Base-by-base conservation (phyloP, 2,888 invertebrate species). In the Chromoteleia sp. region DNA sequence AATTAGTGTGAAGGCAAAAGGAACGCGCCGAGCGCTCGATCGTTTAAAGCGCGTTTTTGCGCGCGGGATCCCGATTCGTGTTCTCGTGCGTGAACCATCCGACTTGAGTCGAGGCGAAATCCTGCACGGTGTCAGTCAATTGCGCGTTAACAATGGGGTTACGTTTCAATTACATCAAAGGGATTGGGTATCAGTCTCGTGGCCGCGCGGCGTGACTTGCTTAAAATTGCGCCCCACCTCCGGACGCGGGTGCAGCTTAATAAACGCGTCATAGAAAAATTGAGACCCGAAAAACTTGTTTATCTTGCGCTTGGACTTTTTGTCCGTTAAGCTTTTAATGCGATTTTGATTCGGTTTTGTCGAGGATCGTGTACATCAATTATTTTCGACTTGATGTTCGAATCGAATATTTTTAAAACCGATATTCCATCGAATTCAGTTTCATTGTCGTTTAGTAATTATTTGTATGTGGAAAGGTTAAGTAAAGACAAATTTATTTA, bases 91-190 rank as follows among this genome's bases (percentile, higher is more conserved):
- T 76, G 81, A 78, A 86, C 82, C 85, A 84, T 73, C 84, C 83
- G 84, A 73, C 74, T 73, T 58, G 71, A 77, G 59, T 43, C 59
- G 68, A 30, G 50, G 58, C 84, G n/a, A 63, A 77, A 77, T 70
- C 61, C 68, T 86, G 86, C 87, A 87, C 85, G 85, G 87, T 88
- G 88, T 87, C 88, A 88, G 88, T 90, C 90, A 89, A 91, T 91
- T 90, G 90, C 86, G 86, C 85, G 87, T 86, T 86, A 90, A 91
- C 90, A 91, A 90, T 89, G 87, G 87, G 85, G 86, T 90, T 89
- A 91, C 89, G 88, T 91, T 91, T 89, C 91, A 91, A 90, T 91
- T 90, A 90, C 88, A 87, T 85, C 85, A 85, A 82, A 86, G 86
- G 80, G 83, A 85, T 86, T 85, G 84, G 84, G 84, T 86, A 83